Conservation (phyloP, 2,797 vertebrate genomes). For the Arctocebus calabarensis region DNA sequence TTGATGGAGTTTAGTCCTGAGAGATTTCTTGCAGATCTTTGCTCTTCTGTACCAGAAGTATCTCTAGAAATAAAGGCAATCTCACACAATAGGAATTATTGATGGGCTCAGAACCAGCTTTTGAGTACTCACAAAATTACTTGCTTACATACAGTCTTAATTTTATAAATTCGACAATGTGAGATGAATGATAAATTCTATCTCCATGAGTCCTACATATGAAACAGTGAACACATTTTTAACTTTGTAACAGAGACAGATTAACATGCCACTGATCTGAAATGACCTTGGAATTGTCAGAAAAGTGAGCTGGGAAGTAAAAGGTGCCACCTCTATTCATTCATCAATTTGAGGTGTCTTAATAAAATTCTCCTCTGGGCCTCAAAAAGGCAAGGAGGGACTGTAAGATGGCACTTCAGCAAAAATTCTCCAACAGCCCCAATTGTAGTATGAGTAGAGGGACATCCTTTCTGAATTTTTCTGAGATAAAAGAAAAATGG, state of each 20-base stretch:
- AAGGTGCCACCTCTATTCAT: neutral
- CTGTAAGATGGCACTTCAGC: neutral
- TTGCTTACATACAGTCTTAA: neutral
- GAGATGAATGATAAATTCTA: constrained; percentile 29
- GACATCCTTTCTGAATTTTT: neutral
- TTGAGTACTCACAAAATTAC: constrained; percentile 4
- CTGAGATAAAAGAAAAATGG: constrained; percentile 15
- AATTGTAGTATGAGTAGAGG: neutral
- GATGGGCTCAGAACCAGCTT: neutral
- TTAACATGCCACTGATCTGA: constrained; percentile 21
- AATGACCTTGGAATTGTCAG: constrained; percentile 43
- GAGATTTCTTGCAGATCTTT: neutral
- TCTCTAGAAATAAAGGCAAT: neutral
- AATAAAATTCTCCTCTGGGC: constrained; percentile 49
- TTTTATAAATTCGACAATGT: constrained; percentile 24
- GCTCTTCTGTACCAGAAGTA: neutral
- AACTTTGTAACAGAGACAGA: constrained; percentile 44
- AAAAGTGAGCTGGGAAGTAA: neutral
- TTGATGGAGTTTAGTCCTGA: neutral
- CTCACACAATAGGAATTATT: neutral
- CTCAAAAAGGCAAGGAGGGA: neutral
- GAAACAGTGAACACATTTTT: constrained; percentile 19
- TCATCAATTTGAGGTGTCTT: constrained; percentile 40
- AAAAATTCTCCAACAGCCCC: constrained; percentile 37
- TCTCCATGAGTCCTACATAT: neutral